phyloP scores from a whole-genome alignment of 2,113 vertebrate species.

The Entelurus aequoreus region DNA sequence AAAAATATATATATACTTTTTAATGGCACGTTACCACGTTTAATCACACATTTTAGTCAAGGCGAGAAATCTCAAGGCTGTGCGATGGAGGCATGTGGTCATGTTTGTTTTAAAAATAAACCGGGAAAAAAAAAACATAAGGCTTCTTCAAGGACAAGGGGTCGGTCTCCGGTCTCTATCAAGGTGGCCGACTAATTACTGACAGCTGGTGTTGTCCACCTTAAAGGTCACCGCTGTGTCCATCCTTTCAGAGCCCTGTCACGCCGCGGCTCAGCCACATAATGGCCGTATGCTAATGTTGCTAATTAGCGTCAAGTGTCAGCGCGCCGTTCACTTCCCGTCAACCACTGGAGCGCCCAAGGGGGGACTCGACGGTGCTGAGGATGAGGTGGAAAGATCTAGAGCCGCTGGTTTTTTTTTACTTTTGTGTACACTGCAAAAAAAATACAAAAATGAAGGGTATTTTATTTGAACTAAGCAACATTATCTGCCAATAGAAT shows the following conservation, averaged over 20 bases:
- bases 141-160: conserved; percentile 55
- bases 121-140: conserved; percentile 21
- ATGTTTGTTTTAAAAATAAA: conserved; percentile 24
- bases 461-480: no score
- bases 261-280: conserved; percentile 71
- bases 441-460: no score
- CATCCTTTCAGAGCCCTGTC: conserved; percentile 69
- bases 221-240: conserved; percentile 75
- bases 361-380: conserved; percentile 23
- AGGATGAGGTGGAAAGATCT: conserved; percentile 40
- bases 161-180: conserved; percentile 44
- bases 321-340: conserved; percentile 74
- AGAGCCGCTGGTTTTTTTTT: conserved; percentile 34
- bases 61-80: conserved; percentile 42
- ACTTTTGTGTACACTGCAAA: not conserved
- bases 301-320: conserved; percentile 76
- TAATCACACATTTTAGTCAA: conserved; percentile 55
- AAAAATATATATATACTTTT: no score
- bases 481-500: no score
- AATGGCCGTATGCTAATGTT: conserved; percentile 75
- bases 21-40: conserved; percentile 34
- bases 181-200: conserved; percentile 68
- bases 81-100: conserved; percentile 17
- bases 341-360: conserved; percentile 53
- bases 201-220: conserved; percentile 76